Evolutionary conservation across 2,797 vertebrate species (phyloP), one percentile per base, ranked within the genome.

Genomic region (Gambusia yucatana): DNA sequence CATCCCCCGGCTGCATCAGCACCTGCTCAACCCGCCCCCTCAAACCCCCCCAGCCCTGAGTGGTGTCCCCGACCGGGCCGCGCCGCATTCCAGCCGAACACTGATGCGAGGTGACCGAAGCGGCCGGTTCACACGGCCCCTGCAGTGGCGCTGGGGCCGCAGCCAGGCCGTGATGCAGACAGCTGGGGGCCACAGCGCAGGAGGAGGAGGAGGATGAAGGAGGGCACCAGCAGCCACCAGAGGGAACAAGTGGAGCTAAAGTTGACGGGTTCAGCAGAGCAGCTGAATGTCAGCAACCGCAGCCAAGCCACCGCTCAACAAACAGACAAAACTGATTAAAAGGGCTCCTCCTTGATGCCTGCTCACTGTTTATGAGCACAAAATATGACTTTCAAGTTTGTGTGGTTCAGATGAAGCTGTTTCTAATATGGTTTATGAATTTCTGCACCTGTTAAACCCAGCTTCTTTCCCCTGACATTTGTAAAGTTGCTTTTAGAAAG

Each of bases 21-120:
- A 95, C 94, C 94, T 95, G 94, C 92, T 92, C 88, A 50, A 63
- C 75, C 76, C 36, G 20, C 10, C 22, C 36, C 52, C 3, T 44
- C 14, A 78, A 74, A 16, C 87, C 86, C 50, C 50, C 50, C 8
- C 7, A 52, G 50, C 91, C 88, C 89, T 83, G 91, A 90, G 91
- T 94, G 90, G 88, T 90, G 85, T 93, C 89, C 89, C 82, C 73
- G 65, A 78, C 83, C 77, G 39, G 44, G 86, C 85, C 91, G 79
- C 84, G 82, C 88, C 79, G 25, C 93, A 95, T 96, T 95, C 92
- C 93, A 81, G 88, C 77, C 88, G 91, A 91, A 93, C 93, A 86
- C 90, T 96, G 94, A 96, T 96, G 94, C 93, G 91, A 93, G 91
- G 90, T 94, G 95, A 95, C 95, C 94, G 88, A 81, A 88, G 87